Evolutionary conservation across 2,113 vertebrate species (phyloP).

Genomic region (Albula glossodonta): DNA sequence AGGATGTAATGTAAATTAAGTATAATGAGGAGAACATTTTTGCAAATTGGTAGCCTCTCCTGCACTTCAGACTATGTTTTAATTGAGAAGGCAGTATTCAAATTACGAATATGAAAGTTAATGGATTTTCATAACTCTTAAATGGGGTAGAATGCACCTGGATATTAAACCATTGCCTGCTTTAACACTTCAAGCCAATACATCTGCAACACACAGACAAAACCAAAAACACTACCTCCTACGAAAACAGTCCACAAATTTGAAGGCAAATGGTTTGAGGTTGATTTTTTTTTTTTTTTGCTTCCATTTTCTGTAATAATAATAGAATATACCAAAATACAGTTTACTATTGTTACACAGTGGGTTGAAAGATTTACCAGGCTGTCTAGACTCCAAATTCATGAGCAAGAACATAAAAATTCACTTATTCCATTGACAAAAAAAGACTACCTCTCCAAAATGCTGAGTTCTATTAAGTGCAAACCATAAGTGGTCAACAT

Average conservation of each 20-base stretch:
- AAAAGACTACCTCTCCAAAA: conserved; percentile 76
- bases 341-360: conserved; percentile 55
- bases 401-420: conserved; percentile 59
- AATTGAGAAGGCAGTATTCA: conserved; percentile 3
- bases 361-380: conserved; percentile 38
- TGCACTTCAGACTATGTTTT: conserved; percentile 1
- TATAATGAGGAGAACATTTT: not conserved
- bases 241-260: conserved; percentile 63
- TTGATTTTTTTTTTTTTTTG: conserved; percentile 40
- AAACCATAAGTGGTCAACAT: conserved; percentile 54
- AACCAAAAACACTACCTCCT: conserved; percentile 80
- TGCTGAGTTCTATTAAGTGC: conserved; percentile 51
- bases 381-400: conserved; percentile 56
- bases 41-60: not conserved
- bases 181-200: conserved; percentile 42
- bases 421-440: conserved; percentile 56
- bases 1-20: not conserved
- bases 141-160: conserved; percentile 16
- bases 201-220: conserved; percentile 61
- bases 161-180: conserved; percentile 13
- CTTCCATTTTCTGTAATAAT: conserved; percentile 46
- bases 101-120: not conserved
- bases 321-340: conserved; percentile 67
- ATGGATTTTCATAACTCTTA: conserved; percentile 7
- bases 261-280: conserved; percentile 60